These are phyloP conservation scores for Oxygymnocypris stewartii DNA, from an alignment of 2,113 vertebrate genomes.

Conservation along the genomic window DNA sequence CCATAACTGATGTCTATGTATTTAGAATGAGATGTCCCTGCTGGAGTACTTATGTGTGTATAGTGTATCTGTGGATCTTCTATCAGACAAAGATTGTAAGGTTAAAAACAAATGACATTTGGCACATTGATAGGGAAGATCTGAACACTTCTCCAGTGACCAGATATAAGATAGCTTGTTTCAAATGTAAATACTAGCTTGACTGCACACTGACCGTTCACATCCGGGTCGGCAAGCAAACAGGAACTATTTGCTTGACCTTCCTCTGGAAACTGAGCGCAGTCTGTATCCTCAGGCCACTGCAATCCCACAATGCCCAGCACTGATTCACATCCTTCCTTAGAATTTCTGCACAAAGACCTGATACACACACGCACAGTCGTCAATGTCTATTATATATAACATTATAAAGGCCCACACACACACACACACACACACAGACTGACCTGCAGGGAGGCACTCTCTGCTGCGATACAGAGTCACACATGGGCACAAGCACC, in stretches of 20 bases:
- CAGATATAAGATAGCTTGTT: neutral
- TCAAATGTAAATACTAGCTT: neutral
- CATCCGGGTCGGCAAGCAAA: slow-evolving; percentile 84
- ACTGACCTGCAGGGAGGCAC: slow-evolving; percentile 92
- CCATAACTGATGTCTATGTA: too few species aligned
- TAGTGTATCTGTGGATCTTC: too few species aligned
- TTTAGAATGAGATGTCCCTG: too few species aligned
- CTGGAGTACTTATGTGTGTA: too few species aligned
- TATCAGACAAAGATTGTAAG: neutral
- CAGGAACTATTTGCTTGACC: slow-evolving; percentile 81
- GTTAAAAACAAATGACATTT: neutral
- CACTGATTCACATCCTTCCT: slow-evolving; percentile 89
- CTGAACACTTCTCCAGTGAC: neutral
- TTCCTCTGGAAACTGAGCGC: slow-evolving; percentile 89
- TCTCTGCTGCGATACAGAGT: slow-evolving; percentile 77
- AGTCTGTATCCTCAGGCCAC: slow-evolving; percentile 95
- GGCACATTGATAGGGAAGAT: neutral
- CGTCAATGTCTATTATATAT: neutral
- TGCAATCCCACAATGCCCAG: slow-evolving; percentile 92
- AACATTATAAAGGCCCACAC: neutral
- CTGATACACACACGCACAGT: slow-evolving; percentile 57
- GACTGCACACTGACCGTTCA: slow-evolving; percentile 78
- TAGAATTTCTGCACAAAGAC: slow-evolving; percentile 84
- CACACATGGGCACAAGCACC: slow-evolving; percentile 94
- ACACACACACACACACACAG: neutral